Evolutionary conservation across 1,140 invertebrate species (phyloP).

Genomic region (Grapholita molesta): DNA sequence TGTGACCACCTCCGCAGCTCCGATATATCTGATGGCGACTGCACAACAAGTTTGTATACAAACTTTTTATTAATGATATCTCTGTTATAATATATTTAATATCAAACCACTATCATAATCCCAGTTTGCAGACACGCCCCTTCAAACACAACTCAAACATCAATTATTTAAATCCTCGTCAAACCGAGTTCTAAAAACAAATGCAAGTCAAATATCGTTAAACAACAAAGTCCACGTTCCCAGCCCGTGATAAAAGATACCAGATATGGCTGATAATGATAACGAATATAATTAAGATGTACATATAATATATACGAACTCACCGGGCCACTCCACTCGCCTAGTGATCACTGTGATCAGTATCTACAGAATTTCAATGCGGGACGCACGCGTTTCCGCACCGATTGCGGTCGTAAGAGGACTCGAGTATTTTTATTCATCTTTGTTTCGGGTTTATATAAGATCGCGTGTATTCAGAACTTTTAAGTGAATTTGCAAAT

Average conservation of each 20-base stretch:
- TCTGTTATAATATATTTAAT: neutral
- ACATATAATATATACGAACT: neutral
- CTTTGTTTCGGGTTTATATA: neutral
- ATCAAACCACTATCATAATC: neutral
- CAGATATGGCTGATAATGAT: neutral
- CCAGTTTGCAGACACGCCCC: neutral
- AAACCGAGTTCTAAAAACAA: neutral
- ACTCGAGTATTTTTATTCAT: neutral
- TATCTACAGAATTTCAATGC: neutral
- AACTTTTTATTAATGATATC: too few relatives aligned
- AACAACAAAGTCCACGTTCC: neutral
- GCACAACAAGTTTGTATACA: too few relatives aligned
- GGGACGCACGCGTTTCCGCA: neutral
- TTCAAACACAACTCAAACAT: neutral
- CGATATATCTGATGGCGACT: too few relatives aligned
- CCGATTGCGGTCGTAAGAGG: neutral
- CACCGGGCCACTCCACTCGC: too few relatives aligned
- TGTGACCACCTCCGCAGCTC: too few relatives aligned
- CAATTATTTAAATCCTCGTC: neutral
- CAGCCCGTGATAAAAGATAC: constrained; percentile 5
- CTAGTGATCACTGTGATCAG: too few relatives aligned
- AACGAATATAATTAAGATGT: constrained; percentile 1
- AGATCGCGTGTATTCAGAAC: neutral
- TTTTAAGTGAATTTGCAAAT: neutral
- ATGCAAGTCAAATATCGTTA: neutral